Percentiles rank a stretch among this genome's conserved stretches.
Conservation (phyloP, 2,888 invertebrate genomes). For the Drosophila kanekoi region DNA sequence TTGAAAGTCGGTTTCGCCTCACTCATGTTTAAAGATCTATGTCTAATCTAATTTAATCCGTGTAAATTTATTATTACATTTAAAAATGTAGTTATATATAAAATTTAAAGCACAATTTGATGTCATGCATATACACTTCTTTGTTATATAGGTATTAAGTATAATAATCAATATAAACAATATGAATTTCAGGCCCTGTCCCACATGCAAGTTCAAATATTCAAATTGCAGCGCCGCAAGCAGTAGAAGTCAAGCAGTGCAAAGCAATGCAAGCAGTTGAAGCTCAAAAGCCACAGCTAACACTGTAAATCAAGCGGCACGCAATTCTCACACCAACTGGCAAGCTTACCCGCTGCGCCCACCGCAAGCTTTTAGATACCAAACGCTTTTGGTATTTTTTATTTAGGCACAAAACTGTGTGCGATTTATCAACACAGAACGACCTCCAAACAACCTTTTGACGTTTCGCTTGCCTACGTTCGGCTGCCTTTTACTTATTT, state of each 20-base stretch:
- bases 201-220: neutral
- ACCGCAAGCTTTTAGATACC: constrained; percentile 45
- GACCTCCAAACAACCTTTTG: constrained; percentile 84
- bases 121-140: no score
- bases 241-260: constrained; percentile 1
- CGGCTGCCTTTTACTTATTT: constrained; percentile 61
- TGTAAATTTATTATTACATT: no score
- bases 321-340: neutral
- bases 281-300: neutral
- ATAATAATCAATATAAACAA: no score
- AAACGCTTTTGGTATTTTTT: constrained; percentile 45
- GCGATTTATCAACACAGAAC: constrained; percentile 65
- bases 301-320: neutral
- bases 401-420: constrained; percentile 49
- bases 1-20: no score
- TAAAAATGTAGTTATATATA: no score
- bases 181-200: no score
- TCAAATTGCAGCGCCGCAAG: neutral
- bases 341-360: neutral
- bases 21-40: no score
- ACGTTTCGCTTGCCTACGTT: constrained; percentile 72
- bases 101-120: no score
- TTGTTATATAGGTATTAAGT: no score
- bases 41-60: no score
- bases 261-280: constrained; percentile 38